These are phyloP conservation scores for Hepsetus odoe DNA, from an alignment of 2,113 vertebrate species.

Conservation along the genomic window DNA sequence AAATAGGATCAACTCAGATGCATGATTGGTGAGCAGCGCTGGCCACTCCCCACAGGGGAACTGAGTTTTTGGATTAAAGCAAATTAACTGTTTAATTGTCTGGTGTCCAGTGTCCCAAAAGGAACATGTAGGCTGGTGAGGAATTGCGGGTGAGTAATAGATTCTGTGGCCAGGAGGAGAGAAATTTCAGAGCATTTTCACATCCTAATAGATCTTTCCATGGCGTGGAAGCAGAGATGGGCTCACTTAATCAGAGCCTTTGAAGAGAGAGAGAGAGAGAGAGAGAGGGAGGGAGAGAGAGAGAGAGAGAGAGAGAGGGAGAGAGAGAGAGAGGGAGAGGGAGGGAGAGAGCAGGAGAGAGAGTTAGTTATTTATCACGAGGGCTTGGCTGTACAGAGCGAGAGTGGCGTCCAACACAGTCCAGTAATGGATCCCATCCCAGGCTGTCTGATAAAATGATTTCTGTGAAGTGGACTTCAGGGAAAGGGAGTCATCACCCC, in stretches of 20 bases:
- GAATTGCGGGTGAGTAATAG: slow-evolving; percentile 54
- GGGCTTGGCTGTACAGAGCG: neutral
- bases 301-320: neutral
- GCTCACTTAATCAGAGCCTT: neutral
- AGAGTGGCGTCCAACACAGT: neutral
- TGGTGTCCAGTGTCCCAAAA: too few relatives aligned
- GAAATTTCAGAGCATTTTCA: slow-evolving; percentile 34
- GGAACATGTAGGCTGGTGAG: too few relatives aligned
- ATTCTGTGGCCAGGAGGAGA: slow-evolving; percentile 43
- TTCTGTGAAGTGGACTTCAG: neutral
- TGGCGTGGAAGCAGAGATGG: neutral
- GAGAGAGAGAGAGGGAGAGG: neutral
- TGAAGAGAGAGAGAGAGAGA: neutral
- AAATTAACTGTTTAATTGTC: slow-evolving; percentile 52
- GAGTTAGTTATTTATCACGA: slow-evolving; percentile 16
- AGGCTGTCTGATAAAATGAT: slow-evolving; percentile 15
- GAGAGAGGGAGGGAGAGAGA: neutral
- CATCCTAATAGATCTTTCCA: slow-evolving; percentile 27
- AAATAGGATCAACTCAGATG: too few relatives aligned
- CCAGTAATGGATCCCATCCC: slow-evolving; percentile 7
- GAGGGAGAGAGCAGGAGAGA: neutral
- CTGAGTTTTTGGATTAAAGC: slow-evolving; percentile 49
- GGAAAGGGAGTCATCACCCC: neutral
- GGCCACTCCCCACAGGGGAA: slow-evolving; percentile 46
- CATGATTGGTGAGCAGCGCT: slow-evolving; percentile 51